Evolutionary conservation across 2,888 invertebrate genomes (phyloP).

Genomic region (Digitonthophagus gazella): DNA sequence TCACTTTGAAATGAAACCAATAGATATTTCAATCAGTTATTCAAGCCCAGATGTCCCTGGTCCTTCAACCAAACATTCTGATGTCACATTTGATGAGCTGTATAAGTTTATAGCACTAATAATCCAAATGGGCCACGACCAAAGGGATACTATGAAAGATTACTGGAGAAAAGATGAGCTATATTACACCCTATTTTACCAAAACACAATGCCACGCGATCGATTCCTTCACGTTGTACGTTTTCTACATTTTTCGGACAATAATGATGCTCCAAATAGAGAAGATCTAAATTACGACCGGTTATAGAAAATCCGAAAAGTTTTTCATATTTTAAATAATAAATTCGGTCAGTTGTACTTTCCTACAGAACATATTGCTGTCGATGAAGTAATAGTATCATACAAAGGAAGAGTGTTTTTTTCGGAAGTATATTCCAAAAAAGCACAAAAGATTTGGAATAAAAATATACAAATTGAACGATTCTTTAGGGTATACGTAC

Average conservation of each 20-base stretch:
- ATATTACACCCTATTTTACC: not conserved
- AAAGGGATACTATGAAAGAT: not conserved
- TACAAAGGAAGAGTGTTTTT: slow-evolving; percentile 16
- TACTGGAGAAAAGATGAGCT: not conserved
- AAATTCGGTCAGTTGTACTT: not conserved
- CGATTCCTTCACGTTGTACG: not conserved
- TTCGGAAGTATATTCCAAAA: slow-evolving; percentile 26
- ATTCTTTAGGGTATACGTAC: slow-evolving; percentile 23
- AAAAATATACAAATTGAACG: slow-evolving; percentile 27
- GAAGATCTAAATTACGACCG: not conserved
- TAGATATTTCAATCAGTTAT: not conserved
- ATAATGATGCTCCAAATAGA: not conserved
- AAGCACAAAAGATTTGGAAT: slow-evolving; percentile 28
- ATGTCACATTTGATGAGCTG: not conserved
- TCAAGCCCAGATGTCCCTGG: not conserved
- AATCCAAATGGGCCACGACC: not conserved
- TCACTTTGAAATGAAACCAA: not conserved
- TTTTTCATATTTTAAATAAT: not conserved
- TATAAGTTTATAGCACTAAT: not conserved
- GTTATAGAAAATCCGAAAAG: not conserved
- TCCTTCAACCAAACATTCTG: not conserved
- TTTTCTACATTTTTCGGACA: not conserved
- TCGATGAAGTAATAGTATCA: slow-evolving; percentile 32
- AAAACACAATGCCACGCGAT: not conserved
- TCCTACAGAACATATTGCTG: slow-evolving; percentile 32